phyloP scores from a whole-genome alignment of 2,113 vertebrate genomes.

The Limanda limanda region DNA sequence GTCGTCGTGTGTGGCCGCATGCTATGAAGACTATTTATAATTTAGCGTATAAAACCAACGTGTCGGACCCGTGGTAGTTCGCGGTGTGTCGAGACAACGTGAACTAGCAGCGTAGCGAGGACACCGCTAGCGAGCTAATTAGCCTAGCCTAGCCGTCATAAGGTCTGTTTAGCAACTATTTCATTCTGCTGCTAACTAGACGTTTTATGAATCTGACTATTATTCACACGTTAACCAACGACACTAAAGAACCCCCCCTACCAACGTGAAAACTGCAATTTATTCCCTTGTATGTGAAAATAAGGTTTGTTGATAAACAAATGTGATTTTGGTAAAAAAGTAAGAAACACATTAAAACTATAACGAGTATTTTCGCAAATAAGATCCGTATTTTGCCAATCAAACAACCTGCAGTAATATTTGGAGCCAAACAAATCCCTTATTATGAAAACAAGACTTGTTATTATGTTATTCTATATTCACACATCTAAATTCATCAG shows the following conservation, averaged over 20 bases:
- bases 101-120: neutral
- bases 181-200: neutral
- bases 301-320: neutral
- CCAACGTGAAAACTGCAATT: no score
- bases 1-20: neutral
- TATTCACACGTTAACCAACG: neutral
- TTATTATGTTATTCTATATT: no score
- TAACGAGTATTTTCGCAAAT: neutral
- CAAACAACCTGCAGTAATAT: neutral
- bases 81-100: fast-evolving
- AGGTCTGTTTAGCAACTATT: neutral
- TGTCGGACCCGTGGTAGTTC: neutral
- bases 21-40: neutral
- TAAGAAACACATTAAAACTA: no score
- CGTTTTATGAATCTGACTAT: neutral
- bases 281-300: no score
- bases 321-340: no score
- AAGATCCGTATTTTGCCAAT: neutral
- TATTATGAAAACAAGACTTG: neutral
- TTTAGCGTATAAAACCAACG: neutral
- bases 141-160: constrained; percentile 44
- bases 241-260: neutral
- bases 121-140: constrained; percentile 20
- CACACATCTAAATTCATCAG: no score
- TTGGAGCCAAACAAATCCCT: neutral